Percentiles rank a stretch among this genome's conserved stretches.
Conservation (phyloP, 2,113 vertebrate species). For the Petroica traversi region DNA sequence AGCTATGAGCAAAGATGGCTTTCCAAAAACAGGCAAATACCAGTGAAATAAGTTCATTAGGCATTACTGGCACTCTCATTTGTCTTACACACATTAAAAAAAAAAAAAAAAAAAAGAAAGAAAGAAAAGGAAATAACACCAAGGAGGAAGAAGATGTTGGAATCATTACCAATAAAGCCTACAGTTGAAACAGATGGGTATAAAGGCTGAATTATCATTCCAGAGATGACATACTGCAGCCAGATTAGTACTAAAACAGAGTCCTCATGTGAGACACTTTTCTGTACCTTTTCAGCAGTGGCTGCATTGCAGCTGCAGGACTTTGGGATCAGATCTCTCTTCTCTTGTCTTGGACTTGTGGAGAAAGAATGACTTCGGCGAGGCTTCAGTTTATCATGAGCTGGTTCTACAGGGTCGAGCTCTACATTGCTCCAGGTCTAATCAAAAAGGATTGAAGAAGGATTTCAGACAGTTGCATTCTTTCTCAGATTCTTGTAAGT, state of each 20-base stretch:
- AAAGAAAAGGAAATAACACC: not conserved
- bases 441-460: not conserved
- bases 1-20: not conserved
- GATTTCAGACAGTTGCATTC: not conserved
- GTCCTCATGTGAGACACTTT: not conserved
- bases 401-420: constrained; percentile 40
- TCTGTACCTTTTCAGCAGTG: constrained; percentile 28
- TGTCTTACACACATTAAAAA: not conserved
- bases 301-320: not conserved
- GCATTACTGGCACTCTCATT: not conserved
- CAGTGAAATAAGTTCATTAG: not conserved
- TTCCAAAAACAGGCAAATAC: not conserved
- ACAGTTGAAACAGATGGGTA: not conserved
- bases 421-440: constrained; percentile 62
- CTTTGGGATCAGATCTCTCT: constrained; percentile 21
- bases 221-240: not conserved
- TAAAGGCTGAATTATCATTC: not conserved
- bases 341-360: constrained; percentile 3
- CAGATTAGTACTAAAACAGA: not conserved
- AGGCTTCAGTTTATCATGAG: constrained; percentile 13
- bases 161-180: not conserved
- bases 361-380: constrained; percentile 61
- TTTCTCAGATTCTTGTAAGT: not conserved
- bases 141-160: not conserved
- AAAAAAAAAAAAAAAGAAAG: not conserved